These are phyloP conservation scores for Pachycephala philippinensis DNA, from an alignment of 2,113 vertebrate species.

Conservation along the genomic window DNA sequence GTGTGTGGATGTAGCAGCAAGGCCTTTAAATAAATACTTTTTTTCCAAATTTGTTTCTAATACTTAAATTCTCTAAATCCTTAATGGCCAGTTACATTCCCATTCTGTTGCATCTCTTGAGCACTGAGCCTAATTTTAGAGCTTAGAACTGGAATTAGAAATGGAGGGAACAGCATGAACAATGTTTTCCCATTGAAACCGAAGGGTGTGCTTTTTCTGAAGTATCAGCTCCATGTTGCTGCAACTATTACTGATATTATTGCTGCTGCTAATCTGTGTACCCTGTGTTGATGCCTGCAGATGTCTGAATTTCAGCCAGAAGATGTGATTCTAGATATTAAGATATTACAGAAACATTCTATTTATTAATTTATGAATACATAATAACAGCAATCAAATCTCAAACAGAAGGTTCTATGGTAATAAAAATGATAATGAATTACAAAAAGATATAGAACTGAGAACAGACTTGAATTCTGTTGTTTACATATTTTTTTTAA, in stretches of 20 bases:
- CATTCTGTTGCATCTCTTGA: not conserved
- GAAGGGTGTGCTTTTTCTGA: not conserved
- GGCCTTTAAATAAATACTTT: not conserved
- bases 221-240: not conserved
- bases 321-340: not conserved
- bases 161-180: not conserved
- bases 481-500: not conserved
- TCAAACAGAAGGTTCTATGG: not conserved
- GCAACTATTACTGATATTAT: not conserved
- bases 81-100: not conserved
- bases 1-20: not conserved
- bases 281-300: constrained; percentile 17
- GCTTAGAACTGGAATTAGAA: not conserved
- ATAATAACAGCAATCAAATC: not conserved
- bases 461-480: not conserved
- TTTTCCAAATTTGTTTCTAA: not conserved
- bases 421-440: not conserved
- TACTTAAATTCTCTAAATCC: not conserved
- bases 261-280: not conserved
- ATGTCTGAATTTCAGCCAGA: constrained; percentile 32
- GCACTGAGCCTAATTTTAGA: not conserved
- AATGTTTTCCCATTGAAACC: not conserved
- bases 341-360: not conserved
- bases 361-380: constrained; percentile 22
- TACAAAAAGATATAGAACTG: not conserved